These are phyloP conservation scores for Brachyptera risi DNA, from an alignment of 2,888 invertebrate genomes.

Conservation along the genomic window DNA sequence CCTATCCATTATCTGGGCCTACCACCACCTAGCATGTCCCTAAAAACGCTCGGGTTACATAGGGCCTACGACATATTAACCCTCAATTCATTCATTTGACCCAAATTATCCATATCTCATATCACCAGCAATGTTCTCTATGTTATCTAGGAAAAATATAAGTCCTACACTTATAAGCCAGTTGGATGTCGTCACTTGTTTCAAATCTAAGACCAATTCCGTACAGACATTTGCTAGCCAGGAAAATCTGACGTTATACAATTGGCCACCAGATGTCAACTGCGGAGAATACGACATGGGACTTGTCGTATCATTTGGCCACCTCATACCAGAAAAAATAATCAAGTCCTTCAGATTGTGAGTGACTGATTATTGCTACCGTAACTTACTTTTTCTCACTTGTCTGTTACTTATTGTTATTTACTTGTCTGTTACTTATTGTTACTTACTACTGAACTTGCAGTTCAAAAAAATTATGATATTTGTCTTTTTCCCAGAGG, in stretches of 20 bases:
- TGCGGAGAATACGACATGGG: slow-evolving; percentile 71
- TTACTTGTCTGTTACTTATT: too few relatives aligned
- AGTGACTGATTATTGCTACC: slow-evolving; percentile 46
- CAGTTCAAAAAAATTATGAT: not conserved
- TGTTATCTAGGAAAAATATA: slow-evolving; percentile 51
- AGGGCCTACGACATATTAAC: too few relatives aligned
- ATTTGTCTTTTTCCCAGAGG: slow-evolving; percentile 61
- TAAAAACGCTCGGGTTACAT: too few relatives aligned
- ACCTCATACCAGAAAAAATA: slow-evolving; percentile 72
- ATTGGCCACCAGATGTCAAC: slow-evolving; percentile 59
- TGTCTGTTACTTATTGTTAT: too few relatives aligned
- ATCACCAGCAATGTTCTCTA: not conserved
- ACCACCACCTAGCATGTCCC: too few relatives aligned
- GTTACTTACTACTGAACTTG: too few relatives aligned
- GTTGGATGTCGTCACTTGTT: slow-evolving; percentile 69
- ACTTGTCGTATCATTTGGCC: slow-evolving; percentile 90
- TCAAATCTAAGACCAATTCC: slow-evolving; percentile 56
- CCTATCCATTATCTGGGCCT: too few relatives aligned
- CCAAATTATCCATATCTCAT: not conserved
- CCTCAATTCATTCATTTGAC: not conserved
- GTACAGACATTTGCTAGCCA: slow-evolving; percentile 65
- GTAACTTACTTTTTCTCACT: not conserved
- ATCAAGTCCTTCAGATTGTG: slow-evolving; percentile 79
- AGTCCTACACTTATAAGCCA: slow-evolving; percentile 46
- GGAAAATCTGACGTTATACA: slow-evolving; percentile 55